phyloP scores from a whole-genome alignment of 2,113 vertebrate species.

The Dicrurus megarhynchus region DNA sequence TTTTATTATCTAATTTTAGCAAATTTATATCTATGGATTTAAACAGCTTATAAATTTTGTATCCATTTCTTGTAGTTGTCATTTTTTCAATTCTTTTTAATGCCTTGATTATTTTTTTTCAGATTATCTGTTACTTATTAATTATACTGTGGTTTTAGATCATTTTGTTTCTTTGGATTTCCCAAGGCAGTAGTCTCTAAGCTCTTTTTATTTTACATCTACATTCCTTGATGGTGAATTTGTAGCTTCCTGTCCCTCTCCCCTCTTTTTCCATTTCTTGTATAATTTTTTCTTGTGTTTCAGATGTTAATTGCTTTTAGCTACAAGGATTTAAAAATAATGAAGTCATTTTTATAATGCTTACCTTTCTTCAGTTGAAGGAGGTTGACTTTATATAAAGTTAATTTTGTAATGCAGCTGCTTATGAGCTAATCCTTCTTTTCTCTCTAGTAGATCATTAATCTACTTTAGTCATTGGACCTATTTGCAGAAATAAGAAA shows the following conservation, averaged over 20 bases:
- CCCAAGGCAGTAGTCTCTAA: not conserved
- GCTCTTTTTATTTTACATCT: slow-evolving; percentile 7
- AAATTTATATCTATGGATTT: not conserved
- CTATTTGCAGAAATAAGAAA: slow-evolving; percentile 1
- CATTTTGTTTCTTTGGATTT: not conserved
- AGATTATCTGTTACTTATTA: not conserved
- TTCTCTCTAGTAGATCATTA: not conserved
- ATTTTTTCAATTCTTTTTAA: not conserved
- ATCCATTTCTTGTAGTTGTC: not conserved
- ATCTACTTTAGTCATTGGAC: not conserved
- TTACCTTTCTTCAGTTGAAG: not conserved
- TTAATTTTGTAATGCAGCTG: not conserved
- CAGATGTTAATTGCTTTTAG: not conserved
- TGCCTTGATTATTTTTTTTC: not conserved
- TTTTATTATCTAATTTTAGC: not conserved
- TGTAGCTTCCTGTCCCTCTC: slow-evolving; percentile 12
- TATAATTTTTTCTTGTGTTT: slow-evolving; percentile 2
- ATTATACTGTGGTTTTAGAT: not conserved
- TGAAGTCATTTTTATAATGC: not conserved
- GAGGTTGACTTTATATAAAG: not conserved
- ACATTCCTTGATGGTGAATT: slow-evolving; percentile 2
- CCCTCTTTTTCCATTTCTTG: slow-evolving; percentile 7
- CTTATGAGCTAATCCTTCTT: slow-evolving; percentile 11
- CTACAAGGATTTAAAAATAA: not conserved
- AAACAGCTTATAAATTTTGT: not conserved